Conservation (phyloP, 2,797 vertebrate species). For the Oophaga sylvatica region DNA sequence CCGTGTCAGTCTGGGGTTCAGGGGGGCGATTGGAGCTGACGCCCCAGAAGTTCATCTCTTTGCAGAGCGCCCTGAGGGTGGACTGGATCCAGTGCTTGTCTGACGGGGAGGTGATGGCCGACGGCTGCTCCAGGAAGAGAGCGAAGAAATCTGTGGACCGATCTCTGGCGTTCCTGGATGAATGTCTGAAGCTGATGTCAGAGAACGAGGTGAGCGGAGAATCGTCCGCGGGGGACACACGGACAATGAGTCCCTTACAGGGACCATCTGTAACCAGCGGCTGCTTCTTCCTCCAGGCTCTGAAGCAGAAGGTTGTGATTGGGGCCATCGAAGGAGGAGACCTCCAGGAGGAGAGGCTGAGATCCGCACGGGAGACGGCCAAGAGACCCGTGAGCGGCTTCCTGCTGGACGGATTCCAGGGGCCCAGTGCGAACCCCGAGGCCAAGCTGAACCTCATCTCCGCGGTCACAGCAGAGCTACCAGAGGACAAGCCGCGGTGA, state of each 20-base stretch:
- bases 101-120: conserved; percentile 87
- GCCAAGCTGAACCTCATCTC: conserved; percentile 83
- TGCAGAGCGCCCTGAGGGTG: conserved; percentile 84
- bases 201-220: conserved; percentile 77
- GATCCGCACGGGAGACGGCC: conserved; percentile 90
- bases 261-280: background rate
- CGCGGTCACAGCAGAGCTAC: conserved; percentile 84
- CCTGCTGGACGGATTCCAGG: conserved; percentile 90
- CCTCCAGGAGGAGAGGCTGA: conserved; percentile 86
- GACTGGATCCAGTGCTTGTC: conserved; percentile 95
- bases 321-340: conserved; percentile 94
- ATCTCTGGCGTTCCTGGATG: conserved; percentile 87
- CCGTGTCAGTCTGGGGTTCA: conserved; percentile 90
- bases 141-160: conserved; percentile 91
- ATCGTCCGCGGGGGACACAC: background rate
- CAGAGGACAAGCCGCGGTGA: conserved; percentile 92
- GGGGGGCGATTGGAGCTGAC: conserved; percentile 91
- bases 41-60: conserved; percentile 85
- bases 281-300: conserved; percentile 75
- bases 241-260: background rate
- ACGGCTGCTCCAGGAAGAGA: conserved; percentile 76
- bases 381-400: conserved; percentile 93
- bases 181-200: conserved; percentile 83
- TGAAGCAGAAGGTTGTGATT: conserved; percentile 83
- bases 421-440: conserved; percentile 73